phyloP scores from a whole-genome alignment of 2,888 invertebrate genomes.

The Quadroppia sp. region DNA sequence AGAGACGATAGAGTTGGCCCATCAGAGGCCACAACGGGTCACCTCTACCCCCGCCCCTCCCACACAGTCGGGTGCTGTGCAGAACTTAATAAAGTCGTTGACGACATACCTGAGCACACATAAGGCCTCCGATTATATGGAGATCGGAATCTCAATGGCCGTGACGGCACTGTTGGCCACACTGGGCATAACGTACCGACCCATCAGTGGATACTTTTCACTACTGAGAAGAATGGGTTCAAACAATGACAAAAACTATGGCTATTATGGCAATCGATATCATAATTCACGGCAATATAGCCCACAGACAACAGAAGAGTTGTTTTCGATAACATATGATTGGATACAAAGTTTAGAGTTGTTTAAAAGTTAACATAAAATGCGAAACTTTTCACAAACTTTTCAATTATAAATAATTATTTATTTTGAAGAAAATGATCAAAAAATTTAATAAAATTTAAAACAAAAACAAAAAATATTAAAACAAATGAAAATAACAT shows the following conservation, averaged over 20 bases:
- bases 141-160: neutral
- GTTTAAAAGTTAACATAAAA: no score
- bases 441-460: no score
- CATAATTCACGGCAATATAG: neutral
- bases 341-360: slow-evolving; percentile 17
- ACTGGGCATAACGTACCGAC: neutral
- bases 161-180: neutral
- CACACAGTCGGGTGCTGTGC: neutral
- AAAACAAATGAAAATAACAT: no score
- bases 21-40: slow-evolving; percentile 30
- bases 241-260: neutral
- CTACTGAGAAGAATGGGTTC: neutral
- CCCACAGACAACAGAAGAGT: neutral
- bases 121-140: neutral
- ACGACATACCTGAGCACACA: neutral
- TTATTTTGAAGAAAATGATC: no score
- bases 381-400: no score
- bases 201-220: neutral
- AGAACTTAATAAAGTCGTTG: neutral
- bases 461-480: no score
- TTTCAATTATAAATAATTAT: no score
- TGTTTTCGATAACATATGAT: neutral
- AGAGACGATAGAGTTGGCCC: slow-evolving; percentile 40
- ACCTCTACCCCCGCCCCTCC: slow-evolving; percentile 1
- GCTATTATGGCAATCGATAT: neutral